These are phyloP conservation scores for Rugalucina vietnamica DNA, from an alignment of 2,888 invertebrate species.

Conservation along the genomic window DNA sequence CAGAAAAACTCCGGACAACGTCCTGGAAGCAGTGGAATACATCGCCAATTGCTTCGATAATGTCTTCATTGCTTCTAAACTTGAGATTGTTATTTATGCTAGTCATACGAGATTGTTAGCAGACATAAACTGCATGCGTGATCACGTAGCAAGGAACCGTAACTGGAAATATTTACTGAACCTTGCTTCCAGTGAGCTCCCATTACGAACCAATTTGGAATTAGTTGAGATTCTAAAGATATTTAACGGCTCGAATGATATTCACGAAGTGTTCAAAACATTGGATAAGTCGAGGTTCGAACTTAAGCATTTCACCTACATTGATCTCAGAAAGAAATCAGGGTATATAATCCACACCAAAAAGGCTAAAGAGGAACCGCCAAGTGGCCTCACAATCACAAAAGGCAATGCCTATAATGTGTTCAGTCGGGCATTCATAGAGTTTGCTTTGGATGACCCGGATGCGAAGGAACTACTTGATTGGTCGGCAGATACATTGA, in stretches of 20 bases:
- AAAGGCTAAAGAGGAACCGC: constrained; percentile 57
- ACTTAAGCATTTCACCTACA: constrained; percentile 52
- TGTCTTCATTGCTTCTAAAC: constrained; percentile 77
- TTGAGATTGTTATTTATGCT: constrained; percentile 71
- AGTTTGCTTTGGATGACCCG: constrained; percentile 67
- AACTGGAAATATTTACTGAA: constrained; percentile 80
- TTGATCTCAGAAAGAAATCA: constrained; percentile 30
- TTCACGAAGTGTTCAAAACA: constrained; percentile 66
- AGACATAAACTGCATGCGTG: constrained; percentile 75
- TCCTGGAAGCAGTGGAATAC: constrained; percentile 62
- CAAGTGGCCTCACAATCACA: constrained; percentile 65
- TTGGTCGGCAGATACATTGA: constrained; percentile 74
- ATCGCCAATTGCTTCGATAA: constrained; percentile 79
- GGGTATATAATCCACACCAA: constrained; percentile 52
- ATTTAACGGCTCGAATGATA: constrained; percentile 75
- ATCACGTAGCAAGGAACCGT: constrained; percentile 48
- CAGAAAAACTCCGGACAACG: constrained; percentile 60
- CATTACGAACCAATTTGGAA: constrained; percentile 77
- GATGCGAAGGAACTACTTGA: constrained; percentile 63
- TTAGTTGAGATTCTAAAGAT: constrained; percentile 74
- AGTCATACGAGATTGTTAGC: constrained; percentile 71
- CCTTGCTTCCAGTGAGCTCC: constrained; percentile 75
- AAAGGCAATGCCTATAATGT: constrained; percentile 77
- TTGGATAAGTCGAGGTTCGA: constrained; percentile 32
- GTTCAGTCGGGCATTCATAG: constrained; percentile 72